Conservation (phyloP, 2,888 invertebrate species). For the Scaptomyza tumidula region DNA sequence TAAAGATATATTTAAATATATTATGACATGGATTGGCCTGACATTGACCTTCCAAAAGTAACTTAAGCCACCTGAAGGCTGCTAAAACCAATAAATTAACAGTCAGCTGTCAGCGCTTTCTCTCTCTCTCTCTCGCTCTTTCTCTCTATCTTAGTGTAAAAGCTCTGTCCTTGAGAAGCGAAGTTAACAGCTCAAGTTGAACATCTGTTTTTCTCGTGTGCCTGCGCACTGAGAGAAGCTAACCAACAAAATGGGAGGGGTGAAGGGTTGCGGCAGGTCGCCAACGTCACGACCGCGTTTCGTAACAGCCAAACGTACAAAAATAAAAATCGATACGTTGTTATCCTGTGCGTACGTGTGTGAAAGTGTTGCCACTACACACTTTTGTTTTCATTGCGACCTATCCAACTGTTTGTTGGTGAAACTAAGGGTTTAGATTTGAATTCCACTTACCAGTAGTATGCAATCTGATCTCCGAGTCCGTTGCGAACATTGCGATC, state of each 20-base stretch:
- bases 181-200: constrained; percentile 4
- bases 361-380: not conserved
- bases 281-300: constrained; percentile 52
- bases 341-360: constrained; percentile 32
- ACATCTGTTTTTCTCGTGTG: constrained; percentile 43
- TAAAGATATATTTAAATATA: constrained; percentile 1
- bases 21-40: constrained; percentile 15
- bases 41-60: constrained; percentile 47
- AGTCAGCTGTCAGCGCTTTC: constrained; percentile 39
- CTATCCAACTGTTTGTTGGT: constrained; percentile 34
- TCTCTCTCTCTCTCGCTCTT: not conserved
- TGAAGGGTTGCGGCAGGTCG: constrained; percentile 15
- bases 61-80: constrained; percentile 1
- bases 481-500: constrained; percentile 96
- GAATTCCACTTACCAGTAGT: constrained; percentile 92
- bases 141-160: not conserved
- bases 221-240: constrained; percentile 41
- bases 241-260: constrained; percentile 5
- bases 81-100: constrained; percentile 26
- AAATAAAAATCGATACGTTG: constrained; percentile 51
- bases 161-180: constrained; percentile 39
- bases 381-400: constrained; percentile 69
- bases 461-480: constrained; percentile 95
- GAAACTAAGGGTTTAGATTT: not conserved
- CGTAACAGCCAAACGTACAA: constrained; percentile 46